Percentiles rank a stretch among this genome's conserved stretches.
Evolutionary conservation across 2,113 vertebrate genomes (phyloP).

Genomic region (Oncorhynchus masou): DNA sequence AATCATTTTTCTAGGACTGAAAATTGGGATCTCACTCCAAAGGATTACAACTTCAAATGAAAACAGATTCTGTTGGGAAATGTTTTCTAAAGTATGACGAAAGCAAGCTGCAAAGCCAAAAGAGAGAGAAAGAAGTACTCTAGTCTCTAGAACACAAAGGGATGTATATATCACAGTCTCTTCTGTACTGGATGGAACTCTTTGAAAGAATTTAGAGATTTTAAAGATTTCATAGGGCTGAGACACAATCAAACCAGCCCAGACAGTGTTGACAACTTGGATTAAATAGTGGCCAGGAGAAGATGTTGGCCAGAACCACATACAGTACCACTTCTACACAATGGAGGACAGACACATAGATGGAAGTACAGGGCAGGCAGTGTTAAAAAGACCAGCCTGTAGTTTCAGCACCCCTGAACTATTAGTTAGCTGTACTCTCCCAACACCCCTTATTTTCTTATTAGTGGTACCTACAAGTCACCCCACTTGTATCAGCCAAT

Average conservation of each 20-base stretch:
- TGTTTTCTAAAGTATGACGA: not conserved
- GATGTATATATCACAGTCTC: not conserved
- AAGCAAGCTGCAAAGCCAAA: not conserved
- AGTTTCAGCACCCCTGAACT: no score
- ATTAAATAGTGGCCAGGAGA: no score
- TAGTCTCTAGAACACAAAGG: not conserved
- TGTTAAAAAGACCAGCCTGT: no score
- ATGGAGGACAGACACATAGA: not conserved
- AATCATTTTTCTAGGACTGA: not conserved
- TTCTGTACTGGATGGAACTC: not conserved
- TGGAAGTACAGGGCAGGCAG: no score
- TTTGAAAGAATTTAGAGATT: not conserved
- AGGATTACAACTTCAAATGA: not conserved
- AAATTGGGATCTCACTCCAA: slow-evolving; percentile 6
- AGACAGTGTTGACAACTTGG: not conserved
- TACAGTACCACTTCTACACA: not conserved
- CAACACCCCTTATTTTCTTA: no score
- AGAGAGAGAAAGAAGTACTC: no score
- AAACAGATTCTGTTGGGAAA: not conserved
- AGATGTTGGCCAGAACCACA: no score
- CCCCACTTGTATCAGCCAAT: no score
- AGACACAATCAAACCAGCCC: not conserved
- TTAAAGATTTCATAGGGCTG: not conserved
- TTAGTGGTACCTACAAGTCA: no score
- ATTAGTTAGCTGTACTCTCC: no score